Base-by-base conservation (phyloP, 2,888 invertebrate species). In the Tetragnatha montana region DNA sequence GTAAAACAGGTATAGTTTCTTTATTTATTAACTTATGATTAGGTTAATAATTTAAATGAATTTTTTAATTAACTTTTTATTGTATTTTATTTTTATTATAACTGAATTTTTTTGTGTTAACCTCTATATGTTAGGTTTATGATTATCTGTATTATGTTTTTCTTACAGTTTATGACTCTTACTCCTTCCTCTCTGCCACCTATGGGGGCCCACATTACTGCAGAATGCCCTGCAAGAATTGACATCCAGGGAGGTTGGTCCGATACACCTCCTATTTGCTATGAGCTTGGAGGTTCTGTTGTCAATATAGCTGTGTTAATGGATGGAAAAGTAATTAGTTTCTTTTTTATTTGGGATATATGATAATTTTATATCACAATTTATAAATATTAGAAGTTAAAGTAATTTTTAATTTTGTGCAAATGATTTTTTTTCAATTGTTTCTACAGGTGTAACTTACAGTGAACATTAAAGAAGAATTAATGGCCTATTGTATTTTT, bases 221-320 rank as follows among this genome's bases (percentile, higher is more conserved):
- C 93, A 1, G 93, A 93, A 86, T 94, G 94, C 92, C 94, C 94
- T 2, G 94, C 94, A 8, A 92, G 94, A 85, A 93, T 94, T 50
- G 95, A 95, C 92, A 92, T 95, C 7, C 93, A 94, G 19, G 95
- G 95, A 1, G 95, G 95, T 0, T 95, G 95, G 95, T 94, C 94
- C 3, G 95, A 95, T 92, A 95, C 95, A 6, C 95, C 95, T 8
- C 95, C 95, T 2, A 94, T 95, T 84, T 94, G 95, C 12, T 95
- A 95, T 91, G 94, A 94, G 92, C 93, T 94, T 89, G 94, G 94
- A 6, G 94, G 94, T 6, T 94, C 94, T 50, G 94, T 94, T 12
- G 93, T 95, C 10, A 94, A 94, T 87, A 87, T 93, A 84, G 94
- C 94, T 10, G 92, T 95, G 14, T 92, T 93, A 47, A 92, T 95